Evolutionary conservation across 2,888 invertebrate genomes (phyloP), one percentile per base, ranked within the genome.

Genomic region (Eilema griseolum): DNA sequence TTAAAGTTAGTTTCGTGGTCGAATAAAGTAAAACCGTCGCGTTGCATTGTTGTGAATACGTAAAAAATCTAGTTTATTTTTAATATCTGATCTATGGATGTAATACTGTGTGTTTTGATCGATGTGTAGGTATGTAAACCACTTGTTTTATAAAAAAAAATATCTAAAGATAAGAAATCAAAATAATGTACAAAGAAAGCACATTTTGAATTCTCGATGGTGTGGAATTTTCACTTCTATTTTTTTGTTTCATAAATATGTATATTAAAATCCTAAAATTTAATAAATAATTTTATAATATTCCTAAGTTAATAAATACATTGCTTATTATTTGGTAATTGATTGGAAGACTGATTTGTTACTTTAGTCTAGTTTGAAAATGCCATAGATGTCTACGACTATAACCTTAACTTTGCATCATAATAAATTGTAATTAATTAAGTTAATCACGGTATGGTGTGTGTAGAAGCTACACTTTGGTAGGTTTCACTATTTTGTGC

Each of bases 311-410:
- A 90, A 89, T 64, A 87, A 84, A 84, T 85, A 86, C 84, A 85
- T 89, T 90, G 89, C 88, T 90, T 92, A 90, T 93, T 92, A 90
- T 92, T 93, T 92, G 87, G 85, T 94, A 93, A 91, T 93, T 91
- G 79, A 90, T 91, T 93, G 88, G 90, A 95, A 95, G 95, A 95
- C 95, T 95, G 95, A 95, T 95, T 94, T 93, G 93, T 95, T 95
- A 94, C 90, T 94, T 89, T 95, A 95, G 94, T 95, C 95, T 95
- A 95, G 94, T 95, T 95, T 92, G 92, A 93, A 90, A 94, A 95
- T 95, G 95, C 95, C 95, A 95, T 95, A 94, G 94, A 94, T 93
- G 82, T 76, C 76, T 82, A 92, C 90, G 84, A 88, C 83, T 85
- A 85, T 89, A 86, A 90, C 88, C 84, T 85, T 90, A 89, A 87